Evolutionary conservation across 2,888 invertebrate genomes (phyloP), one percentile per base, ranked within the genome.

Genomic region (Clivina fossor): DNA sequence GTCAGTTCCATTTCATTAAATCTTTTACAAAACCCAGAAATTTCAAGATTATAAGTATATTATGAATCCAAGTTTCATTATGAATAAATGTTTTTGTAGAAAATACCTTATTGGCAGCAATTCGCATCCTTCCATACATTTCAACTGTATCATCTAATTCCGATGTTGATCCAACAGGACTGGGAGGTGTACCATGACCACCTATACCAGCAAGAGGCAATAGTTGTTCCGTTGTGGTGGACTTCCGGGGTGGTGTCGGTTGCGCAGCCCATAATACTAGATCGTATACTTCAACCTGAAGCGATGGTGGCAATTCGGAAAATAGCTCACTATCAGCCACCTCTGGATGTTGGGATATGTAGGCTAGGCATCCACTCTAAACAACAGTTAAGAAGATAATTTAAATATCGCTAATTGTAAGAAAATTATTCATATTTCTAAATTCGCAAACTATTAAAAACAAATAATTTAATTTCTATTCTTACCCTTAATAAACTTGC

Each of bases 231-330:
- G 61, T 61, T 16, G 63, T 64, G 4, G 56, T 46, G 4, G 62
- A 62, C 51, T 43, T 56, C 11, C 37, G 35, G 11, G 43, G 49
- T 4, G 55, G 44, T 2, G 61, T 57, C 48, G 69, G 68, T 35
- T 65, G 65, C 1, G 66, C 43, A 11, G 58, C 66, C 71, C 71
- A 71, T 13, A 58, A 32, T 7, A 71, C 67, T 43, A 75, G 71
- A 62, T 78, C 78, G 61, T 78, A 79, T 19, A 81, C 76, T 68
- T 80, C 80, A n/a, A 78, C 73, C 66, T 81, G 80, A 54, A 82
- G 69, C 44, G 78, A 76, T 50, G 78, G 77, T 2, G 80, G 78
- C 30, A 82, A 68, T 62, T 82, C 80, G 58, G 76, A 76, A 66
- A 80, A 81, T 44, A 79, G 69, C 56, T 81, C 81, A 58, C 75